phyloP scores from a whole-genome alignment of 2,888 invertebrate genomes.

The Drosophila phalerata region DNA sequence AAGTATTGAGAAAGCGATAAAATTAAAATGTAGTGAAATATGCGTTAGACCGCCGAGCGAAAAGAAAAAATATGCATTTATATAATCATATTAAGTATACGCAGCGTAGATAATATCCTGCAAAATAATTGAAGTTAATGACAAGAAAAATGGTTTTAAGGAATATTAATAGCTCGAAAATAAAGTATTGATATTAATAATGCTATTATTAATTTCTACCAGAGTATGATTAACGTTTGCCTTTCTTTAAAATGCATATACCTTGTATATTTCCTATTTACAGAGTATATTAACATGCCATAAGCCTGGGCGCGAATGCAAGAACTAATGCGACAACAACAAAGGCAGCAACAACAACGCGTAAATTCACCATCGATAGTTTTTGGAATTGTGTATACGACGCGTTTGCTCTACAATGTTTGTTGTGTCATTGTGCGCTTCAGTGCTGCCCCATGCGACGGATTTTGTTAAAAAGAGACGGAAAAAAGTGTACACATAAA shows the following conservation, averaged over 20 bases:
- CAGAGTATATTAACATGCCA: conserved; percentile 43
- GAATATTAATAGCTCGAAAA: not conserved
- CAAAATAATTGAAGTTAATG: not conserved
- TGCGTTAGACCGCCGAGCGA: conserved; percentile 48
- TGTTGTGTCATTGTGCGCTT: conserved; percentile 21
- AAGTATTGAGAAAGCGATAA: conserved; percentile 62
- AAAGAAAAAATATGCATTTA: conserved; percentile 24
- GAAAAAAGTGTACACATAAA: conserved; percentile 37
- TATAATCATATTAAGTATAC: conserved; percentile 12
- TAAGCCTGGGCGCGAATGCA: conserved; percentile 58
- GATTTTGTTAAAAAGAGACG: conserved; percentile 18
- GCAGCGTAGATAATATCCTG: not conserved
- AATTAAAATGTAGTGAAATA: conserved; percentile 78
- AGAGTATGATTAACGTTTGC: too few relatives aligned
- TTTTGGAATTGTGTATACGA: conserved; percentile 74
- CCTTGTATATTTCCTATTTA: not conserved
- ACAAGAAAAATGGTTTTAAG: not conserved
- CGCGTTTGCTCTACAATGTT: conserved; percentile 27
- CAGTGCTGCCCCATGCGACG: conserved; percentile 41
- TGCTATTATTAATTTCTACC: not conserved
- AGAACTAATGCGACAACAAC: conserved; percentile 50
- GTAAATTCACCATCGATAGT: conserved; percentile 76
- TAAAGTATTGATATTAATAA: not conserved
- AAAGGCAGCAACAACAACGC: conserved; percentile 42
- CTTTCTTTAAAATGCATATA: not conserved